Evolutionary conservation across 2,113 vertebrate genomes (phyloP).

Genomic region (Aegithalos caudatus): DNA sequence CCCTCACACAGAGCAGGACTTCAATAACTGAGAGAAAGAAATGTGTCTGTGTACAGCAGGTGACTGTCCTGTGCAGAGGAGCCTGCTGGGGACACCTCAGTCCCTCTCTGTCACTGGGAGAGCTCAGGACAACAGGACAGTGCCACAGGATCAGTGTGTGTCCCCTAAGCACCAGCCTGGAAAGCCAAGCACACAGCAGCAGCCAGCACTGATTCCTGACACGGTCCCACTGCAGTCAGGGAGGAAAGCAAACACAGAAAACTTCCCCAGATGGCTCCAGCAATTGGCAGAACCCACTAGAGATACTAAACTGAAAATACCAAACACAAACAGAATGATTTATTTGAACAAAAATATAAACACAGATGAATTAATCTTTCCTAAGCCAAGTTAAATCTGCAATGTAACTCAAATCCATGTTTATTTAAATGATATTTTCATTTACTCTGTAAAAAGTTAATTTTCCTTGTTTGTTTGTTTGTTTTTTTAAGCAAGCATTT

Average conservation of each 20-base stretch:
- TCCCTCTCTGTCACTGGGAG: neutral
- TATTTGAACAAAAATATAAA: neutral
- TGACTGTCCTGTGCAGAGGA: neutral
- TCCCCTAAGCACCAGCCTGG: too few species aligned
- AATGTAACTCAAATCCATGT: neutral
- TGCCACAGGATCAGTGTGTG: neutral
- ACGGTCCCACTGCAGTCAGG: neutral
- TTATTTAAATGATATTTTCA: neutral
- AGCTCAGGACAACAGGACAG: neutral
- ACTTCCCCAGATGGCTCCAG: neutral
- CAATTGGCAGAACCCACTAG: neutral
- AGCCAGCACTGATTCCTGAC: neutral
- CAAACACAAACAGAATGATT: neutral
- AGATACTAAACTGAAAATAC: neutral
- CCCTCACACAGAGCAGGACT: neutral
- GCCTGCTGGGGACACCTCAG: neutral
- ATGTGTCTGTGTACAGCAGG: neutral
- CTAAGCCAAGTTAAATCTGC: constrained; percentile 14
- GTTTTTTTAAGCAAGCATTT: neutral
- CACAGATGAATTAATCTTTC: neutral
- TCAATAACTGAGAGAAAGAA: neutral
- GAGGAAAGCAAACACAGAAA: neutral
- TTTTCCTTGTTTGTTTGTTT: neutral
- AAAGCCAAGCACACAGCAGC: neutral
- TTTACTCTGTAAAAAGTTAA: neutral